Percentiles rank a stretch among this genome's conserved stretches.
Evolutionary conservation across 2,113 vertebrate genomes (phyloP).

Genomic region (Cynopterus brachyotis): DNA sequence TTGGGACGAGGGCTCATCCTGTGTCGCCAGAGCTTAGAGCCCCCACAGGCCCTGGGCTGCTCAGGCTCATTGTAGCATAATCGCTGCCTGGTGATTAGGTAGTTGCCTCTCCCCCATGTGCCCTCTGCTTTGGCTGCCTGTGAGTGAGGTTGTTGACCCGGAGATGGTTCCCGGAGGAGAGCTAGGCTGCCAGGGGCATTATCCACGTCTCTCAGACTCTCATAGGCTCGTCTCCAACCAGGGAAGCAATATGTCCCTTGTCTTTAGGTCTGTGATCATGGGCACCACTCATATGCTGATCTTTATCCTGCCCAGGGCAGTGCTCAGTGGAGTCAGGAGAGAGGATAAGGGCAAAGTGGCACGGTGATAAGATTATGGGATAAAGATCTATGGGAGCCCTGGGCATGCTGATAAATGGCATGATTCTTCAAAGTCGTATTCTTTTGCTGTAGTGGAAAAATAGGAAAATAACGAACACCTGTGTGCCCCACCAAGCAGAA

Average conservation of each 20-base stretch:
- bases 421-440: not conserved
- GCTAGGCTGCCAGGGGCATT: not conserved
- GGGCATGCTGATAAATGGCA: not conserved
- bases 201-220: not conserved
- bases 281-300: not conserved
- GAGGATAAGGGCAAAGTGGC: not conserved
- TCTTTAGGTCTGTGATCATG: not conserved
- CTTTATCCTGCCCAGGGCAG: not conserved
- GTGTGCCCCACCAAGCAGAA: not conserved
- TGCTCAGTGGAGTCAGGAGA: not conserved
- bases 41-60: not conserved
- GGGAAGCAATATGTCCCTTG: not conserved
- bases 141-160: not conserved
- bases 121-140: not conserved
- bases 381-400: not conserved
- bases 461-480: not conserved
- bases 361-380: not conserved
- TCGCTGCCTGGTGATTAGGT: not conserved
- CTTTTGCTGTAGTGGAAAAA: conserved; percentile 1
- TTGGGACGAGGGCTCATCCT: not conserved
- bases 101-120: no score
- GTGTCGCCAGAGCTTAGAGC: not conserved
- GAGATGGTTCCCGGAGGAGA: not conserved
- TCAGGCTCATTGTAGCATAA: fast-evolving
- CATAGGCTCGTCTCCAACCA: not conserved